A percentile compares a stretch with the other conserved stretches of the same genome.
These are phyloP conservation scores for Bucco capensis DNA, from an alignment of 2,113 vertebrate species.

Conservation along the genomic window DNA sequence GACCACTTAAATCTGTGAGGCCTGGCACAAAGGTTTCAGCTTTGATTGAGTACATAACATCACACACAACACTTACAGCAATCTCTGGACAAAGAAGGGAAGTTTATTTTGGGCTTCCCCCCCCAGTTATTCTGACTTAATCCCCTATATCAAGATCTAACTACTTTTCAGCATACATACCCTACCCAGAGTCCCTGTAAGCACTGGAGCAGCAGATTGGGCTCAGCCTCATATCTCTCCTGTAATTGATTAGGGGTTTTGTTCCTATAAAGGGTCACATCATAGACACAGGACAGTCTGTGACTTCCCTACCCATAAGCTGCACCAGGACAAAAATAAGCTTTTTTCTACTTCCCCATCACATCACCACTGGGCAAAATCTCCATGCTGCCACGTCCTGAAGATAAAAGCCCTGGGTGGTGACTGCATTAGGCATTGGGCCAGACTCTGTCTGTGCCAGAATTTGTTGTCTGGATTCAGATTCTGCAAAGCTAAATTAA, in stretches of 20 bases:
- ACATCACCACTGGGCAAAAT: no score
- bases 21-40: not conserved
- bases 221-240: not conserved
- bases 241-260: not conserved
- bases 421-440: not conserved
- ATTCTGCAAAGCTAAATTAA: not conserved
- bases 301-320: not conserved
- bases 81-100: not conserved
- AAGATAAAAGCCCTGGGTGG: not conserved
- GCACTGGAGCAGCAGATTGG: not conserved
- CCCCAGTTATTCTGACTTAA: not conserved
- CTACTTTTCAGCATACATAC: not conserved
- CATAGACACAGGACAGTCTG: not conserved
- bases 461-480: not conserved
- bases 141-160: not conserved
- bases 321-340: not conserved
- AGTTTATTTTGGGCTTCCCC: not conserved
- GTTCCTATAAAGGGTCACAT: not conserved
- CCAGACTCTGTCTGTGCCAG: not conserved
- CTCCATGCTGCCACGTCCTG: accelerated
- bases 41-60: not conserved
- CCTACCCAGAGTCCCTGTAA: not conserved
- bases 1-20: not conserved
- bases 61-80: not conserved
- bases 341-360: not conserved